Percentiles rank a stretch among this genome's conserved stretches.
Evolutionary conservation across 2,113 vertebrate species (phyloP).

Genomic region (Cisticola juncidis): DNA sequence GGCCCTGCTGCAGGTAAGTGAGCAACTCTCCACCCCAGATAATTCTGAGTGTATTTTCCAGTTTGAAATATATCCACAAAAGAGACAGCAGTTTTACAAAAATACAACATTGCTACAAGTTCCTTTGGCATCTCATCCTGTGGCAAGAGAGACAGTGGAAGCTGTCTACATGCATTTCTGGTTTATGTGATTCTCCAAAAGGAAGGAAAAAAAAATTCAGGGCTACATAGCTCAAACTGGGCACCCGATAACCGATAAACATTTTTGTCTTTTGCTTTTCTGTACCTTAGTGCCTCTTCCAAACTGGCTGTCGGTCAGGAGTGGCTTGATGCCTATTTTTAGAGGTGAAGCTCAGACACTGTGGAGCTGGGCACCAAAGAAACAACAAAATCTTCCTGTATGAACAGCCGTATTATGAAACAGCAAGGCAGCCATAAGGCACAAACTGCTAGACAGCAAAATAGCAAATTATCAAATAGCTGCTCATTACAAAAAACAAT

Average conservation of each 20-base stretch:
- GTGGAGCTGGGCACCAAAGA: not conserved
- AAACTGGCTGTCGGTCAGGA: not conserved
- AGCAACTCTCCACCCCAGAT: not conserved
- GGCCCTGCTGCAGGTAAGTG: not conserved
- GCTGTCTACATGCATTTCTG: not conserved
- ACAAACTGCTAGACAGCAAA: not conserved
- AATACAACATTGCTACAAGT: not conserved
- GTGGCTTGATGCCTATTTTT: not conserved
- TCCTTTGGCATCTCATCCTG: not conserved
- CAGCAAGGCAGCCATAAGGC: slow-evolving; percentile 14
- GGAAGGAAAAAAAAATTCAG: not conserved
- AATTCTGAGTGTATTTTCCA: not conserved
- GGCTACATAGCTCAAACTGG: not conserved
- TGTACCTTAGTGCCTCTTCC: not conserved
- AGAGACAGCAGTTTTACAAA: not conserved
- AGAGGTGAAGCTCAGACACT: not conserved
- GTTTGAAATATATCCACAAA: not conserved
- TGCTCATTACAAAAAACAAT: slow-evolving; percentile 41
- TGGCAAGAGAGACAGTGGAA: not conserved
- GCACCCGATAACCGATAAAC: not conserved
- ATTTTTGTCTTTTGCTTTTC: not conserved
- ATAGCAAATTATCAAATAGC: slow-evolving; percentile 44
- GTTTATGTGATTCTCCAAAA: not conserved
- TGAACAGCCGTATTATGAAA: not conserved
- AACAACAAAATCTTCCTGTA: not conserved